These are phyloP conservation scores for Acleris laterana DNA, from an alignment of 2,888 invertebrate species.

Conservation along the genomic window DNA sequence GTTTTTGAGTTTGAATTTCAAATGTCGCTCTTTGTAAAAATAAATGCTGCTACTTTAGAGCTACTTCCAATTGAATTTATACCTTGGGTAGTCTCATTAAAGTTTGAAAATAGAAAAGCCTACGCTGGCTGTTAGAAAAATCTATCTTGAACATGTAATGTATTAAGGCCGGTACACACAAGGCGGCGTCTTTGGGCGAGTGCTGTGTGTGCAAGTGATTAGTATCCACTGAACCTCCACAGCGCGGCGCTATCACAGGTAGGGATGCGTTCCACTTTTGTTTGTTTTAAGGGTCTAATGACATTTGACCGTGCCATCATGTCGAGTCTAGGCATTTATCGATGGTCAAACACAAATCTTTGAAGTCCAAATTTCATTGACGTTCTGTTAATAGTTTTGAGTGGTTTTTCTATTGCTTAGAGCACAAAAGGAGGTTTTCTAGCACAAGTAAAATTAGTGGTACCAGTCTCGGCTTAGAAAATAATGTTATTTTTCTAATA, in stretches of 20 bases:
- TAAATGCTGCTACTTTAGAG: background rate
- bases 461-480: too few relatives aligned
- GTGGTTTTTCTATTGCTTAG: background rate
- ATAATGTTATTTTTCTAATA: too few relatives aligned
- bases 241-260: conserved; percentile 68
- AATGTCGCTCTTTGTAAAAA: conserved; percentile 2
- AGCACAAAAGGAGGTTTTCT: too few relatives aligned
- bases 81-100: conserved; percentile 33
- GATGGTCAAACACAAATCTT: conserved; percentile 41
- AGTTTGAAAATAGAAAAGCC: conserved; percentile 35
- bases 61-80: conserved; percentile 18
- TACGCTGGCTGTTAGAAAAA: background rate
- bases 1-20: conserved; percentile 44
- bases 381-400: background rate
- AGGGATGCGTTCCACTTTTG: conserved; percentile 48
- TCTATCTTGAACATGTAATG: conserved; percentile 2
- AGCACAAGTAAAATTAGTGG: too few relatives aligned
- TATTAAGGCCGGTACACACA: conserved; percentile 62
- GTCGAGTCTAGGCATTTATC: conserved; percentile 42
- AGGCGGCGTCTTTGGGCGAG: conserved; percentile 63
- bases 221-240: conserved; percentile 71
- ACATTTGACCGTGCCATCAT: conserved; percentile 38
- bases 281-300: conserved; percentile 46
- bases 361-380: background rate
- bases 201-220: conserved; percentile 74